Percentiles rank a stretch among this genome's conserved stretches.
phyloP scores from a whole-genome alignment of 2,113 vertebrate genomes.

The Phocoena sinus region DNA sequence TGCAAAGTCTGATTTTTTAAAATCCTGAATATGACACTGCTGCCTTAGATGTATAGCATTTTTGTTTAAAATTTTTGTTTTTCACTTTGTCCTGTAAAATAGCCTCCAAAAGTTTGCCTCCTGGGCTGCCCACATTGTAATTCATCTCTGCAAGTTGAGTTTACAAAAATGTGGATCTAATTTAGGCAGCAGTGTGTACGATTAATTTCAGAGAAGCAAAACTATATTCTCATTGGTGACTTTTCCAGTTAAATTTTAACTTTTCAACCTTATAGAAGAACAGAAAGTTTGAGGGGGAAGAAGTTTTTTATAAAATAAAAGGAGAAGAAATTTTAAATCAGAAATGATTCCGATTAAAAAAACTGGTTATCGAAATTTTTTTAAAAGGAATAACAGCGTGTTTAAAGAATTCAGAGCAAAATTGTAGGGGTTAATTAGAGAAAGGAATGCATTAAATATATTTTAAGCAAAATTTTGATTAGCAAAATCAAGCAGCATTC shows the following conservation, averaged over 20 bases:
- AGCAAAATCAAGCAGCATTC: conserved; percentile 78
- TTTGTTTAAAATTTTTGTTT: background rate
- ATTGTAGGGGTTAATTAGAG: conserved; percentile 71
- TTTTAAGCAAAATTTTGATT: conserved; percentile 78
- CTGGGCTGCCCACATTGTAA: background rate
- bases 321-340: conserved; percentile 53
- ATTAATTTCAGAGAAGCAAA: conserved; percentile 28
- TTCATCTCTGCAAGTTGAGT: background rate
- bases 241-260: conserved; percentile 55
- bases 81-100: background rate
- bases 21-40: background rate
- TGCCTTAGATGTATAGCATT: background rate
- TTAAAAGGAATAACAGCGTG: conserved; percentile 39
- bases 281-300: background rate
- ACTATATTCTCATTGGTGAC: conserved; percentile 69
- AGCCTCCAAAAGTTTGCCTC: background rate
- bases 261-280: conserved; percentile 24
- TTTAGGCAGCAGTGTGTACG: background rate
- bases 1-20: background rate
- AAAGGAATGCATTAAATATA: conserved; percentile 69
- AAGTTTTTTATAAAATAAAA: conserved; percentile 31
- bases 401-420: conserved; percentile 75
- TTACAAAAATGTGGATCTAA: conserved; percentile 11
- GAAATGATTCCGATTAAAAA: conserved; percentile 61
- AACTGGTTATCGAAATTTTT: conserved; percentile 62